These are phyloP conservation scores for Okapia johnstoni DNA, from an alignment of 2,113 vertebrate genomes.

Conservation along the genomic window DNA sequence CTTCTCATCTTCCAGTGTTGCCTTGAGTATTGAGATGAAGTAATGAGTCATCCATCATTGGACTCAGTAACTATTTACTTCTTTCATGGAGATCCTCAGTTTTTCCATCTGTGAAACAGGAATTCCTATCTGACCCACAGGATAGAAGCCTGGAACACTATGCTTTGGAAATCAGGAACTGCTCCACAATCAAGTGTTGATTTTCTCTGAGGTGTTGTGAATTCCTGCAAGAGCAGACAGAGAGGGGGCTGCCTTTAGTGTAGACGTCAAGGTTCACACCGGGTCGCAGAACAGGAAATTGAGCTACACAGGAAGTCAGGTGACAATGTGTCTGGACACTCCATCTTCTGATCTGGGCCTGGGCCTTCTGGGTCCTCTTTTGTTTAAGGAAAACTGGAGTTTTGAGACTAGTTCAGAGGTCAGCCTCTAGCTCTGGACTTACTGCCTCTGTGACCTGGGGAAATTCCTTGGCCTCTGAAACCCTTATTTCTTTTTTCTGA, in stretches of 20 bases:
- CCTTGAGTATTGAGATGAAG: not conserved
- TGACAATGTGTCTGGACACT: not conserved
- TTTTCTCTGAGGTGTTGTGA: not conserved
- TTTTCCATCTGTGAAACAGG: not conserved
- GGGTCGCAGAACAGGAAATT: not conserved
- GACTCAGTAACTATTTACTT: not conserved
- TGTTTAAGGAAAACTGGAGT: not conserved
- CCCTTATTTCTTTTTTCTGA: not conserved
- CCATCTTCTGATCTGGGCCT: not conserved
- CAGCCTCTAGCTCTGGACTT: not conserved
- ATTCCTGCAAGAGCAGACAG: not conserved
- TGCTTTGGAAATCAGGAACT: not conserved
- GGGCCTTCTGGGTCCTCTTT: not conserved
- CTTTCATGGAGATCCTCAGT: not conserved
- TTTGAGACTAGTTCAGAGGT: not conserved
- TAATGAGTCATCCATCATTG: rapidly evolving
- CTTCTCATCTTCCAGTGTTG: not conserved
- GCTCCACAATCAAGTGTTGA: no score
- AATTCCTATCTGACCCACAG: not conserved
- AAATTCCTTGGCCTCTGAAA: not conserved
- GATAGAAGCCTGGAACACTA: rapidly evolving
- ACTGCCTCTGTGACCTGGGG: not conserved
- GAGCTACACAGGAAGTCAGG: not conserved
- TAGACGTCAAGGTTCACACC: not conserved
- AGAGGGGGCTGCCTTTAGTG: rapidly evolving